Evolutionary conservation across 2,888 invertebrate species (phyloP).

Genomic region (Chromoteleia sp.): DNA sequence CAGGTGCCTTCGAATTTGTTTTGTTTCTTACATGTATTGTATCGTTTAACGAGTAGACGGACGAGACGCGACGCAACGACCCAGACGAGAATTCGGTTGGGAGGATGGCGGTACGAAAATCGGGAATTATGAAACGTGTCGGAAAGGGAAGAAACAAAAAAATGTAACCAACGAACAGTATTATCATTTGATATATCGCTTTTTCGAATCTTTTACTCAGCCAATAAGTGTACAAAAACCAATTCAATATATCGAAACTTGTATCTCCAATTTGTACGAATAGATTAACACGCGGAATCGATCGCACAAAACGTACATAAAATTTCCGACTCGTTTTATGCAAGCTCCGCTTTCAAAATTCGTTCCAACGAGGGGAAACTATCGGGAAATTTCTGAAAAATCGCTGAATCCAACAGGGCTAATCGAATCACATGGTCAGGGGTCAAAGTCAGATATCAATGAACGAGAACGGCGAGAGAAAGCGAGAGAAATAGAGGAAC

Average conservation of each 20-base stretch:
- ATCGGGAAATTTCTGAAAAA: constrained; percentile 49
- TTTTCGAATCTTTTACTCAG: constrained; percentile 62
- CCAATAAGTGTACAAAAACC: constrained; percentile 59
- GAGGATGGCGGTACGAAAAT: constrained; percentile 40
- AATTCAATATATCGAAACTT: constrained; percentile 19
- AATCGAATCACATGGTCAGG: constrained; percentile 28
- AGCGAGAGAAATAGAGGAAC: constrained; percentile 13
- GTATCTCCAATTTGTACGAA: constrained; percentile 44
- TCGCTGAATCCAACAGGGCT: constrained; percentile 44
- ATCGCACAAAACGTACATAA: constrained; percentile 55
- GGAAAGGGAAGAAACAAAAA: constrained; percentile 43
- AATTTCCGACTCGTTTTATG: constrained; percentile 62
- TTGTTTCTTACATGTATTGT: constrained; percentile 69
- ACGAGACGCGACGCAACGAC: constrained; percentile 62
- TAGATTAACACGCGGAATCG: constrained; percentile 26
- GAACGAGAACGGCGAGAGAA: constrained; percentile 3
- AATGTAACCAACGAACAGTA: constrained; percentile 56
- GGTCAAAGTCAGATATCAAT: constrained; percentile 41
- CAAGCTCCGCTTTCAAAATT: constrained; percentile 48
- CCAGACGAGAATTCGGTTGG: constrained; percentile 57
- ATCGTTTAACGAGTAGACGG: constrained; percentile 63
- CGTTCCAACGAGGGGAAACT: constrained; percentile 15
- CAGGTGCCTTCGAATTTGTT: constrained; percentile 77
- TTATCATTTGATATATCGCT: constrained; percentile 61
- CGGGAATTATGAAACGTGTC: constrained; percentile 57